Conservation (phyloP, 1,140 invertebrate species). For the Scaptomyza pallida region DNA sequence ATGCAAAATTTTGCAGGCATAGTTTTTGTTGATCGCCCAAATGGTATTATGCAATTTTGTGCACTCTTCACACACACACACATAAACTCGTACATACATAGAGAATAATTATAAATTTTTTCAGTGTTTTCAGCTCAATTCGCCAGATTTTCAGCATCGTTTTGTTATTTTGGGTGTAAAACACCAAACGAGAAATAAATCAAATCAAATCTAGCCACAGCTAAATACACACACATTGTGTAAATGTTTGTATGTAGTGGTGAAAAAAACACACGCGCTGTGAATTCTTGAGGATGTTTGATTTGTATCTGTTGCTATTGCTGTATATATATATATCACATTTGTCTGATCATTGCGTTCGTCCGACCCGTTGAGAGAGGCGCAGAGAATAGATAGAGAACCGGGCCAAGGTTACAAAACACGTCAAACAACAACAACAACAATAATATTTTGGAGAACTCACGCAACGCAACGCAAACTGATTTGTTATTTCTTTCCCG, state of each 20-base stretch:
- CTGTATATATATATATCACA: constrained; percentile 21
- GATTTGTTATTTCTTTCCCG: constrained; percentile 36
- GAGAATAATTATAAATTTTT: constrained; percentile 51
- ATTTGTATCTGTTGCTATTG: constrained; percentile 61
- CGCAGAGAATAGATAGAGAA: constrained; percentile 50
- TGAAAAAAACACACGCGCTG: constrained; percentile 51
- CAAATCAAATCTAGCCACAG: constrained; percentile 73
- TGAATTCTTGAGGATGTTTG: constrained; percentile 78
- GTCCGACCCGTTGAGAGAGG: constrained; percentile 32
- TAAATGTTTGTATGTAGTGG: constrained; percentile 18
- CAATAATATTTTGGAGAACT: constrained; percentile 39
- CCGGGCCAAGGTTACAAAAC: constrained; percentile 83
- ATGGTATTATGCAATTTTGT: constrained; percentile 77
- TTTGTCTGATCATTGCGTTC: constrained; percentile 17
- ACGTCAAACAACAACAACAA: constrained; percentile 58
- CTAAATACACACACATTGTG: constrained; percentile 16
- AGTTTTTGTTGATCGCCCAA: constrained; percentile 29
- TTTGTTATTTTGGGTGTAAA: constrained; percentile 82
- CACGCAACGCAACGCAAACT: constrained; percentile 34
- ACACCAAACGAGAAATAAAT: constrained; percentile 82
- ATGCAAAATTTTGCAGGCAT: constrained; percentile 41
- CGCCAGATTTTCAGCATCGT: constrained; percentile 69
- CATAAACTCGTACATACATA: constrained; percentile 32
- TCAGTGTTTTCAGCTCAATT: constrained; percentile 72
- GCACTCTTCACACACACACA: constrained; percentile 54